Evolutionary conservation across 2,888 invertebrate species (phyloP).

Genomic region (Chrysotoxum bicinctum): DNA sequence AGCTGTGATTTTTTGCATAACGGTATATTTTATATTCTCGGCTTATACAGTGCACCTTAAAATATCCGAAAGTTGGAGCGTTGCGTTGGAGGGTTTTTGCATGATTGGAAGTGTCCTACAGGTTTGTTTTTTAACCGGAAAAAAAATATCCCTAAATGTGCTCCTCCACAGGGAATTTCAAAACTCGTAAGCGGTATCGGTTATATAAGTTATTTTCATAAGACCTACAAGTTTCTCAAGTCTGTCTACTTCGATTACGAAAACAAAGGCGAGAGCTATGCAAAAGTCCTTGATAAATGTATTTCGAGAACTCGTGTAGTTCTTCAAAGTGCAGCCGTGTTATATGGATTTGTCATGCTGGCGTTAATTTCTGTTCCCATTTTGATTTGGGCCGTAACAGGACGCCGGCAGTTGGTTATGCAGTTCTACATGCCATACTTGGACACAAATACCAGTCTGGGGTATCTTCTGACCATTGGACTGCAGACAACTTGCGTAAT

Average conservation of each 20-base stretch:
- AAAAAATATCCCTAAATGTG: neutral
- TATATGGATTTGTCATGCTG: conserved; percentile 28
- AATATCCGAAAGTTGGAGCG: conserved; percentile 43
- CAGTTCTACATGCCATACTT: conserved; percentile 67
- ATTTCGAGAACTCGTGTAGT: conserved; percentile 32
- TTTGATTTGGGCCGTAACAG: conserved; percentile 24
- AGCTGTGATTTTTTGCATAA: conserved; percentile 45
- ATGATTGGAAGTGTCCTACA: conserved; percentile 61
- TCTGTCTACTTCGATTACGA: conserved; percentile 59
- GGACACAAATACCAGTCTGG: conserved; percentile 48
- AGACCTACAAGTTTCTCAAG: neutral
- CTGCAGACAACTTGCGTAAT: conserved; percentile 55
- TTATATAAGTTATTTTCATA: neutral
- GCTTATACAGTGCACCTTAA: conserved; percentile 40
- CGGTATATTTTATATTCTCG: conserved; percentile 50
- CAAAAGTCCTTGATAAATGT: conserved; percentile 28
- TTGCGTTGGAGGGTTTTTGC: conserved; percentile 54
- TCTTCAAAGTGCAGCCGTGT: conserved; percentile 13
- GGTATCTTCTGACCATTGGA: conserved; percentile 60
- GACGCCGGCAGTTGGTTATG: conserved; percentile 53
- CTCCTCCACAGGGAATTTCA: conserved; percentile 42
- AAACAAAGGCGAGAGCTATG: conserved; percentile 32
- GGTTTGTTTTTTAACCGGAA: neutral
- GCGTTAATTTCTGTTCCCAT: conserved; percentile 38
- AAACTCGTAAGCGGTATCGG: conserved; percentile 48